These are phyloP conservation scores for Cromileptes altivelis DNA, from an alignment of 2,113 vertebrate species.

Conservation along the genomic window DNA sequence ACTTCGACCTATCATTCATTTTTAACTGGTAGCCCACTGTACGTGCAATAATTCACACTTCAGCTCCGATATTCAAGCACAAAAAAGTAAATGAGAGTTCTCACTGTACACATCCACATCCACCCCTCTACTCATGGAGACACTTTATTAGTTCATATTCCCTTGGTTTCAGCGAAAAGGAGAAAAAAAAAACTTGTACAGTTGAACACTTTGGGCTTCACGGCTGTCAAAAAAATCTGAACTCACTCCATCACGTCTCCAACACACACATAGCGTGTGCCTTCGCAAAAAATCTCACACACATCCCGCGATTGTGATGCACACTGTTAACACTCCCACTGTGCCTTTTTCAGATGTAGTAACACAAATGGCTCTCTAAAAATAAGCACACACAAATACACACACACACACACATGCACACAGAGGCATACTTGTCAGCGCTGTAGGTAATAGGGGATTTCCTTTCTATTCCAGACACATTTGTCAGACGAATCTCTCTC, in stretches of 20 bases:
- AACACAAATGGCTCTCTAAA: slow-evolving; percentile 68
- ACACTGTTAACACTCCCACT: slow-evolving; percentile 74
- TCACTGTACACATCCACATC: neutral
- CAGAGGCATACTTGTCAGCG: slow-evolving; percentile 47
- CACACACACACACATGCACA: slow-evolving; percentile 25
- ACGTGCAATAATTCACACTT: slow-evolving; percentile 10
- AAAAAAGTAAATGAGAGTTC: neutral
- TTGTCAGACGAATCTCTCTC: slow-evolving; percentile 51
- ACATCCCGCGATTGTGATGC: slow-evolving; percentile 61
- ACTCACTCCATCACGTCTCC: slow-evolving; percentile 65
- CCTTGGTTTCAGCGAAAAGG: slow-evolving; percentile 45
- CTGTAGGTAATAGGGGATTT: slow-evolving; percentile 66
- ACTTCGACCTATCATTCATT: neutral
- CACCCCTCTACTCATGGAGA: neutral
- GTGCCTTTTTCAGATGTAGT: slow-evolving; percentile 69
- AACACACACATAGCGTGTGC: slow-evolving; percentile 46
- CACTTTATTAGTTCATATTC: slow-evolving; percentile 27
- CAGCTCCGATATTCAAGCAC: slow-evolving; percentile 1
- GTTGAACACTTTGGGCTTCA: slow-evolving; percentile 62
- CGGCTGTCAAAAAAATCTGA: slow-evolving; percentile 69
- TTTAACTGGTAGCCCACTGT: neutral
- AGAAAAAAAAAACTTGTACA: slow-evolving; percentile 34
- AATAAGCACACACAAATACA: slow-evolving; percentile 35
- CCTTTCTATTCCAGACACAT: slow-evolving; percentile 62
- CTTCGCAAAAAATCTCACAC: slow-evolving; percentile 58